Evolutionary conservation across 2,797 vertebrate species (phyloP).

Genomic region (Acridotheres tristis): DNA sequence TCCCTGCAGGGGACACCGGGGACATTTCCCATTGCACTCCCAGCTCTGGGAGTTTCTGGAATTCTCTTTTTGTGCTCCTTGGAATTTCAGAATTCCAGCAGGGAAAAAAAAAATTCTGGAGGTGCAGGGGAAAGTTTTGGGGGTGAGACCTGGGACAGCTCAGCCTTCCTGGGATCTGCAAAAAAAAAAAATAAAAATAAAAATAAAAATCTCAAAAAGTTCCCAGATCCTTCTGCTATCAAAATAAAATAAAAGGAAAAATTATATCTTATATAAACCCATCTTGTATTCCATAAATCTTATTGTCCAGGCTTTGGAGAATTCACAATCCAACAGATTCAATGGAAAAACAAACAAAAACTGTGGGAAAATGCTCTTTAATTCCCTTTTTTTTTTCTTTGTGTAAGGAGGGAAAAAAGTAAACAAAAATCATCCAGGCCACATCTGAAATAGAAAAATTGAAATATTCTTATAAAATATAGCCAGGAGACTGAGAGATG

Average conservation of each 20-base stretch:
- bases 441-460: not conserved
- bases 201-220: too few relatives aligned
- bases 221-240: too few relatives aligned
- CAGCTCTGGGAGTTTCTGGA: not conserved
- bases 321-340: not conserved
- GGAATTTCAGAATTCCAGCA: not conserved
- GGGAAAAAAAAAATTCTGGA: too few relatives aligned
- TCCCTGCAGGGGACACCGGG: not conserved
- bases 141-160: too few relatives aligned
- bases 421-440: not conserved
- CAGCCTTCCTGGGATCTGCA: too few relatives aligned
- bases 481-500: not conserved
- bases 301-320: not conserved
- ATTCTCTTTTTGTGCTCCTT: not conserved
- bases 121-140: too few relatives aligned
- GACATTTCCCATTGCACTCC: not conserved
- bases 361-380: not conserved
- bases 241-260: not conserved
- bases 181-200: too few relatives aligned
- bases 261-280: not conserved
- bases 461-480: slow-evolving; percentile 15
- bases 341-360: not conserved
- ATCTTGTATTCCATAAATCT: not conserved
- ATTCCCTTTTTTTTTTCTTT: not conserved
- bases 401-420: not conserved